A percentile compares a stretch with the other conserved stretches of the same genome.
Conservation (phyloP, 2,113 vertebrate species). For the Meriones unguiculatus region DNA sequence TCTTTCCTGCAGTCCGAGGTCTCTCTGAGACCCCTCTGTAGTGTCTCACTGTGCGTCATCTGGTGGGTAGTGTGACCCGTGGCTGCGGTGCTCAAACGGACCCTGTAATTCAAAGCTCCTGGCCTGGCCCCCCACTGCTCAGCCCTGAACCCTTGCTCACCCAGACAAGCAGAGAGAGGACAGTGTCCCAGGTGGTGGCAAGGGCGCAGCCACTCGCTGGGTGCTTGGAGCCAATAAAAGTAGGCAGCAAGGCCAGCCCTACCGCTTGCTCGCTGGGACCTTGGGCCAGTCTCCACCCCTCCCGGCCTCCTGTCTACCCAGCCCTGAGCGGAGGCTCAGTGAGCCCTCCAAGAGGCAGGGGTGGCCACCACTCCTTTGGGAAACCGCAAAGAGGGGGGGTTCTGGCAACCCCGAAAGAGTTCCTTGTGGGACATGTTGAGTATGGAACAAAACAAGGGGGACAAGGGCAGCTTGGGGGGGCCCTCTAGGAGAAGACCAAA, state of each 20-base stretch:
- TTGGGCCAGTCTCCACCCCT: neutral
- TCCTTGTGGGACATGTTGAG: neutral
- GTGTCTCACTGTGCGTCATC: neutral
- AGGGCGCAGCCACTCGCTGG: neutral
- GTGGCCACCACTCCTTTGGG: neutral
- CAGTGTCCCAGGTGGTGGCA: neutral
- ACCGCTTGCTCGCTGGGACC: neutral
- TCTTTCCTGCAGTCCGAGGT: neutral
- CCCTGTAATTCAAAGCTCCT: neutral
- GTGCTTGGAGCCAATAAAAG: neutral
- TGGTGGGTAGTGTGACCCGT: rapidly evolving
- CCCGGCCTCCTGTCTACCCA: neutral
- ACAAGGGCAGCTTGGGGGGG: rapidly evolving
- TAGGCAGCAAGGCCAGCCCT: neutral
- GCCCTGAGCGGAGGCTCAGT: neutral
- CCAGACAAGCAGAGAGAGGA: neutral
- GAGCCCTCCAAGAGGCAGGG: neutral
- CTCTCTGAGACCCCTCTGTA: rapidly evolving
- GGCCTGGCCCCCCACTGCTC: neutral
- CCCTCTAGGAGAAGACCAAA: neutral
- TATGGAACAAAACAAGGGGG: neutral
- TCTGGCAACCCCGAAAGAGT: neutral
- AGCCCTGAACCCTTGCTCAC: neutral
- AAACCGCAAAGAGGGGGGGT: neutral
- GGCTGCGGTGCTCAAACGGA: neutral